These are phyloP conservation scores for Origma solitaria DNA, from an alignment of 2,113 vertebrate genomes.

Conservation along the genomic window DNA sequence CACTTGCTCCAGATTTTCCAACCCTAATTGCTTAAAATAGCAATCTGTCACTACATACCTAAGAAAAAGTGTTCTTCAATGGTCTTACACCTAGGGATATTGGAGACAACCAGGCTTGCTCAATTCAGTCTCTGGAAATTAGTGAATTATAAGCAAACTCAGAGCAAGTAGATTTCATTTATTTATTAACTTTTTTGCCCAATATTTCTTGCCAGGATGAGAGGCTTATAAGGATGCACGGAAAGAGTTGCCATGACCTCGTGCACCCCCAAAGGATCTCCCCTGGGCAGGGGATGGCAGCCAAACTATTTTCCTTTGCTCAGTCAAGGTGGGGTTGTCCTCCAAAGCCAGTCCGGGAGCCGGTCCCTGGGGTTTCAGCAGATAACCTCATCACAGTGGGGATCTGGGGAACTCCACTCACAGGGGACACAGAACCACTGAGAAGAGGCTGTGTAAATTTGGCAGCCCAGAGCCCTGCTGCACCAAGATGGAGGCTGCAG, in stretches of 20 bases:
- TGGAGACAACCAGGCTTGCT: not conserved
- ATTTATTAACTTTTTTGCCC: not conserved
- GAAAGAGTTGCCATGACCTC: not conserved
- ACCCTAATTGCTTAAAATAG: not conserved
- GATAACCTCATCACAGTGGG: accelerated
- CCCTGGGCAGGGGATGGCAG: not conserved
- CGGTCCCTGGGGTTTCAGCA: not conserved
- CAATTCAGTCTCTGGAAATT: not conserved
- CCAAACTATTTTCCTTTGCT: not conserved
- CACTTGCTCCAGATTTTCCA: not conserved
- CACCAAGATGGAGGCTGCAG: accelerated
- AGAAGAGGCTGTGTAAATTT: not conserved
- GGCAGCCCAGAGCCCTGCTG: not conserved
- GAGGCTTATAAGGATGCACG: not conserved
- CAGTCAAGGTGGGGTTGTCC: not conserved
- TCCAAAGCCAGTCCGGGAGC: not conserved
- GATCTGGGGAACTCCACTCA: not conserved
- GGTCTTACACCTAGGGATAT: not conserved
- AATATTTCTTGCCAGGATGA: not conserved
- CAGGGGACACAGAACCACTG: not conserved
- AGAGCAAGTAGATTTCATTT: not conserved
- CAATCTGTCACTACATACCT: not conserved
- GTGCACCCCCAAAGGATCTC: accelerated
- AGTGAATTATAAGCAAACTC: not conserved
- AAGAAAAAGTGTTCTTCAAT: not conserved